Evolutionary conservation across 2,888 invertebrate genomes (phyloP), one percentile per base, ranked within the genome.

Genomic region (Melitaea athalia): DNA sequence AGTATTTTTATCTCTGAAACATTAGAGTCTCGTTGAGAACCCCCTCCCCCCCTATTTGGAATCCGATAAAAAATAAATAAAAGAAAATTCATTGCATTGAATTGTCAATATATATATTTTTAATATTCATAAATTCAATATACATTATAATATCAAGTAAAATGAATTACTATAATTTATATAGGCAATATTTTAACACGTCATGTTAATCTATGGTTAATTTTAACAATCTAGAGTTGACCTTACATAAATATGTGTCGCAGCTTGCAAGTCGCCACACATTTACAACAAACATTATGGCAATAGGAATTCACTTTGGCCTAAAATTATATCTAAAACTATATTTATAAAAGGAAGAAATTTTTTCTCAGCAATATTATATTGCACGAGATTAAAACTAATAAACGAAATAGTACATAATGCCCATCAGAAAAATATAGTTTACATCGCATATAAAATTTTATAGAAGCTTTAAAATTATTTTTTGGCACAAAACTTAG

Each of bases 111-210:
- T 92, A 91, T 91, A 91, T 91, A 90, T 90, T 85, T 91, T 91
- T 91, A 92, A 92, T 92, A 88, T 92, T 92, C 92, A 92, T 92
- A 92, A 92, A 92, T 92, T 92, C 88, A 92, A 92, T 92, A 92
- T 92, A 92, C 92, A 92, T 92, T 89, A 91, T 92, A 92, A 92
- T 92, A 90, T 92, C 88, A 91, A 92, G 89, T 91, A 91, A 92
- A 91, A 90, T 92, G 89, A 91, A 91, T 91, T 91, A 90, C 88
- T 92, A 91, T 92, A 92, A 90, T 92, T 92, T 91, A 89, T 91
- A 90, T 92, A 91, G 90, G 91, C 92, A 92, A 92, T 92, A 91
- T 92, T 91, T 91, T 92, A 92, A 92, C 92, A 91, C 91, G n/a
- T n/a, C n/a, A 88, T 89, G 83, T 92, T 92, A 92, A 91, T 92